These are phyloP conservation scores for Dasyurus viverrinus DNA, from an alignment of 2,113 vertebrate species.

Conservation along the genomic window DNA sequence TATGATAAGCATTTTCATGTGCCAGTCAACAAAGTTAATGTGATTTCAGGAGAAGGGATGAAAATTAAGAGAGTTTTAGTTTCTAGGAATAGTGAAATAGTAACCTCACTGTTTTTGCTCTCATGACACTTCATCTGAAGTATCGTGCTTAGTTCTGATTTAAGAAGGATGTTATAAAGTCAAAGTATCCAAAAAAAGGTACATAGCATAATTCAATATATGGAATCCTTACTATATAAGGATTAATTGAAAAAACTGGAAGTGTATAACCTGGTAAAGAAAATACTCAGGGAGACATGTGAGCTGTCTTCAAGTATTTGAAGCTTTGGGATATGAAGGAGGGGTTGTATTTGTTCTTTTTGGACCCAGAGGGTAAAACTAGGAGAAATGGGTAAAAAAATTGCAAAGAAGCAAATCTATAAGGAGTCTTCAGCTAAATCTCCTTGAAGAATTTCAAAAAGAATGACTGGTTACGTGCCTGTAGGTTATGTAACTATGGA, in stretches of 20 bases:
- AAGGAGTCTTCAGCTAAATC: not conserved
- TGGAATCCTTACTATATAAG: not conserved
- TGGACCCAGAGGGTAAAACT: not conserved
- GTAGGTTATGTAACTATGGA: not conserved
- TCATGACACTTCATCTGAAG: not conserved
- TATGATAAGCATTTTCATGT: not conserved
- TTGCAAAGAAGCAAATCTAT: not conserved
- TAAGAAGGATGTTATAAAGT: not conserved
- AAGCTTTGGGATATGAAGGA: not conserved
- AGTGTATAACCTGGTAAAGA: not conserved
- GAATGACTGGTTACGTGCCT: not conserved
- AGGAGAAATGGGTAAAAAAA: not conserved
- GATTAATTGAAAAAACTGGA: not conserved
- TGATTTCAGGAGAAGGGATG: not conserved
- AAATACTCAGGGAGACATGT: not conserved
- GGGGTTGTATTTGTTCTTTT: not conserved
- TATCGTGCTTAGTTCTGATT: not conserved
- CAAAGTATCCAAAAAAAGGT: not conserved
- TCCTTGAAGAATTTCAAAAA: not conserved
- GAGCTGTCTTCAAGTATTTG: not conserved
- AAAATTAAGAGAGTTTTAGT: not conserved
- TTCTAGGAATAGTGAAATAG: not conserved
- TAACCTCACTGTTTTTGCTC: not conserved
- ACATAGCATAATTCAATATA: not conserved
- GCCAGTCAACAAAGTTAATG: not conserved